These are phyloP conservation scores for Oryzias javanicus DNA, from an alignment of 2,113 vertebrate genomes.

Conservation along the genomic window DNA sequence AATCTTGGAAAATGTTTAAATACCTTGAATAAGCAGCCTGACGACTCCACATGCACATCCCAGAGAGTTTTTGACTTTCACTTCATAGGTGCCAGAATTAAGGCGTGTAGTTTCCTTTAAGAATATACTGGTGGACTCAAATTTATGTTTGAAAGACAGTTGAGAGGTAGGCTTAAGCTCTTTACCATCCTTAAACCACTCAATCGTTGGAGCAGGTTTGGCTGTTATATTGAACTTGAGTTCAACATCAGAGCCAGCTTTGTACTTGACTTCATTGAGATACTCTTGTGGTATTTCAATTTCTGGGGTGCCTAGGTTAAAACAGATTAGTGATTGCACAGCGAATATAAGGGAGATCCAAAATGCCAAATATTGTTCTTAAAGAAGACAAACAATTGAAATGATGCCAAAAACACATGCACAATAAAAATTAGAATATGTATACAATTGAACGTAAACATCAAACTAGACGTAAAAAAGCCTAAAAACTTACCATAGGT, in stretches of 20 bases:
- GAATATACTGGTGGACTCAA: constrained; percentile 84
- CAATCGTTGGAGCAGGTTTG: constrained; percentile 92
- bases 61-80: constrained; percentile 94
- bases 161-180: constrained; percentile 84
- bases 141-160: constrained; percentile 84
- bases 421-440: background rate
- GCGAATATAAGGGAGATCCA: background rate
- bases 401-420: background rate
- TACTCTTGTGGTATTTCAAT: constrained; percentile 93
- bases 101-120: constrained; percentile 89
- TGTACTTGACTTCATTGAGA: constrained; percentile 88
- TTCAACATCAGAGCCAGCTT: constrained; percentile 84
- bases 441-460: background rate
- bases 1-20: background rate
- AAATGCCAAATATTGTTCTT: background rate
- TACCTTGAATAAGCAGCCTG: constrained; percentile 94
- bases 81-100: constrained; percentile 90
- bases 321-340: too few relatives aligned
- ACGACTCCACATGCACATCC: constrained; percentile 86
- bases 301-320: constrained; percentile 86
- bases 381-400: background rate
- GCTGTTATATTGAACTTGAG: constrained; percentile 91
- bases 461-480: background rate
- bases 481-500: constrained; percentile 82
- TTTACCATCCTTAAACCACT: constrained; percentile 93